Evolutionary conservation across 2,113 vertebrate species (phyloP).

Genomic region (Bubo bubo): DNA sequence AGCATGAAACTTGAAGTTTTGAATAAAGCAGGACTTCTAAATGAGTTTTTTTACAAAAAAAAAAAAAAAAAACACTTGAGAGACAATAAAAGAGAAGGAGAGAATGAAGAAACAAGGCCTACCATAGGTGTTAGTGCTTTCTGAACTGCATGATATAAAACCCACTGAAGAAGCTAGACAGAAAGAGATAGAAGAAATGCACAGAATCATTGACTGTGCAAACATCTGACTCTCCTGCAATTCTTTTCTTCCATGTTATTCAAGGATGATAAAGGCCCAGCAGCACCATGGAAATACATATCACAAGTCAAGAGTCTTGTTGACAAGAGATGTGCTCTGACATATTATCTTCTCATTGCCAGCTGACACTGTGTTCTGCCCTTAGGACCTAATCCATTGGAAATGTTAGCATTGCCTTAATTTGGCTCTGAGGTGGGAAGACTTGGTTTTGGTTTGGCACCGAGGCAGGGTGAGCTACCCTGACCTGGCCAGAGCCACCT

Average conservation of each 20-base stretch:
- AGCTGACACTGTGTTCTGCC: background rate
- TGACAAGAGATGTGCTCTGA: background rate
- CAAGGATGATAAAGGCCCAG: background rate
- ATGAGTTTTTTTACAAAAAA: background rate
- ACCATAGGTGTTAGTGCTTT: background rate
- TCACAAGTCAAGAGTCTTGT: background rate
- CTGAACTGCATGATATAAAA: background rate
- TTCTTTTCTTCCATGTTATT: background rate
- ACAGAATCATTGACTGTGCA: background rate
- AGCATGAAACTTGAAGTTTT: conserved; percentile 36
- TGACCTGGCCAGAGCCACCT: background rate
- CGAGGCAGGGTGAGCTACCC: background rate
- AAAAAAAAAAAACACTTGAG: background rate
- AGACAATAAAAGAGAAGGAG: background rate
- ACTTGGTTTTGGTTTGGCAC: background rate
- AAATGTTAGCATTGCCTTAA: background rate
- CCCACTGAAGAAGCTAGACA: background rate
- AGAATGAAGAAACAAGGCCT: background rate
- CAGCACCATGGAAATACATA: background rate
- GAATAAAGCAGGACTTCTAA: background rate
- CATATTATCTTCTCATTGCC: background rate
- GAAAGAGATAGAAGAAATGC: background rate
- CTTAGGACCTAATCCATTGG: background rate
- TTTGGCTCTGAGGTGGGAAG: background rate
- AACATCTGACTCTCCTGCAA: background rate